Evolutionary conservation across 2,888 invertebrate genomes (phyloP).

Genomic region (Chaetogeoica ovagalla): DNA sequence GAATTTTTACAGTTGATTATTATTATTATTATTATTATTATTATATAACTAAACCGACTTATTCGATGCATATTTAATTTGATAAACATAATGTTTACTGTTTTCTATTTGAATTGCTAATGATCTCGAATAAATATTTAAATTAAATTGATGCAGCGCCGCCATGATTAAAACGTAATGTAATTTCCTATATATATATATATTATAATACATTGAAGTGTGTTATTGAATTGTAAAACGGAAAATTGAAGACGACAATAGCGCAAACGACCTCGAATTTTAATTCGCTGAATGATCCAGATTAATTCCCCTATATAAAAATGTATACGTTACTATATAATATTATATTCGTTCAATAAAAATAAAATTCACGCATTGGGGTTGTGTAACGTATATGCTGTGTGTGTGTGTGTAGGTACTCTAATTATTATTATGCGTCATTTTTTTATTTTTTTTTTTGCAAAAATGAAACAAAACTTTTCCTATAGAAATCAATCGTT

Average conservation of each 20-base stretch:
- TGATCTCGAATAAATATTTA: constrained; percentile 20
- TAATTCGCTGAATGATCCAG: background rate
- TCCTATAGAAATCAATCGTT: no score
- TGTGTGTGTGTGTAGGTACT: no score
- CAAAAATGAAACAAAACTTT: no score
- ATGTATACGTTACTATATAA: no score
- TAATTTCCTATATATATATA: constrained; percentile 12
- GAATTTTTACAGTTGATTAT: background rate
- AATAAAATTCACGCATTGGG: background rate
- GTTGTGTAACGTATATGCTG: background rate
- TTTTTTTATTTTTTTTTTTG: background rate
- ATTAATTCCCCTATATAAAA: constrained; percentile 19
- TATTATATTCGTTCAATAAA: background rate
- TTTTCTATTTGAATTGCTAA: constrained; percentile 27
- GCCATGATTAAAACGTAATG: background rate
- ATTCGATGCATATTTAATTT: constrained; percentile 1
- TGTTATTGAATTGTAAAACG: constrained; percentile 26
- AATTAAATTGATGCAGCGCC: background rate
- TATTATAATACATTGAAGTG: constrained; percentile 18
- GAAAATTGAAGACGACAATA: constrained; percentile 34
- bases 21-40: no score
- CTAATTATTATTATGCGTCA: background rate
- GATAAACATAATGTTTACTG: background rate
- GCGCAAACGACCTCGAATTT: constrained; percentile 6
- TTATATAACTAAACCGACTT: background rate